Conservation (phyloP, 2,113 vertebrate species). For the Gopherus flavomarginatus region DNA sequence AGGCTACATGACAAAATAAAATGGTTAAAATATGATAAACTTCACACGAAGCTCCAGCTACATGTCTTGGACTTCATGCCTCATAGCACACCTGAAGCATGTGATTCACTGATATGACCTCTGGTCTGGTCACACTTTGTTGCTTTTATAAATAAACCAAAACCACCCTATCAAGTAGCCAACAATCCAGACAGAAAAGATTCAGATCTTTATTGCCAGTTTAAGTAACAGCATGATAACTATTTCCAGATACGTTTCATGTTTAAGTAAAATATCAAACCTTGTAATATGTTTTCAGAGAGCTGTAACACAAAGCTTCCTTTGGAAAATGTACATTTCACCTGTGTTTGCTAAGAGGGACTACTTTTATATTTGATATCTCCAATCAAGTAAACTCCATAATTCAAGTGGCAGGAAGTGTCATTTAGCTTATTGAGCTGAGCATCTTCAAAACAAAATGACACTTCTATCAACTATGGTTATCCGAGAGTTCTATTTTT, state of each 20-base stretch:
- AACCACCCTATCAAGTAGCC: background rate
- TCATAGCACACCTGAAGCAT: background rate
- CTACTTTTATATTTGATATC: slow-evolving; percentile 12
- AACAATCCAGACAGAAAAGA: slow-evolving; percentile 3
- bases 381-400: background rate
- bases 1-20: slow-evolving; percentile 1
- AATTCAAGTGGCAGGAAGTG: background rate
- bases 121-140: background rate
- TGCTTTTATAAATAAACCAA: slow-evolving; percentile 14
- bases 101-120: background rate
- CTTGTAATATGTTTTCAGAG: background rate
- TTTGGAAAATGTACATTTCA: background rate
- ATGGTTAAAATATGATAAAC: background rate
- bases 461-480: background rate
- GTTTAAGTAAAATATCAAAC: background rate
- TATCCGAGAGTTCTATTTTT: background rate
- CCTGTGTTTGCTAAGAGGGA: background rate
- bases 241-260: background rate
- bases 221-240: background rate
- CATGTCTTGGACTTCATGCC: background rate
- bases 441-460: slow-evolving; percentile 3
- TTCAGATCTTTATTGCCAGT: background rate
- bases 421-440: background rate
- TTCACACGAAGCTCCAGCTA: background rate
- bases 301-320: background rate